Conservation (phyloP, 2,888 invertebrate genomes). For the Cephus sareptanus region DNA sequence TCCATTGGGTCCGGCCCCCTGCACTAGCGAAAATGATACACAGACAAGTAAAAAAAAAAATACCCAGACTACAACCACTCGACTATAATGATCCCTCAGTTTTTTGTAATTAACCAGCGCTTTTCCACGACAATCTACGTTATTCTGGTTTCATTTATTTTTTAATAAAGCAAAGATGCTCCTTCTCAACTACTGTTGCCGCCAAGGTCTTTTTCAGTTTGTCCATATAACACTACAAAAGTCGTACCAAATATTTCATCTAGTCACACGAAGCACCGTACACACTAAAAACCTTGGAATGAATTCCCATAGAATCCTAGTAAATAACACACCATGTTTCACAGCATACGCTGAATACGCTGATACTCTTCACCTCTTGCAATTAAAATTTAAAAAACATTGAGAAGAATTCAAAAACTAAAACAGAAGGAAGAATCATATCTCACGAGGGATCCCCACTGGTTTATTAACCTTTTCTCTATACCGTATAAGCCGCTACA, state of each 20-base stretch:
- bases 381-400: not conserved
- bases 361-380: not conserved
- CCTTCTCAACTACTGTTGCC: not conserved
- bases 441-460: not conserved
- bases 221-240: not conserved
- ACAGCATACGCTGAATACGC: not conserved
- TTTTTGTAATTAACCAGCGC: slow-evolving; percentile 30
- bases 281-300: not conserved
- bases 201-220: not conserved
- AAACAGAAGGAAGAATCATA: not conserved
- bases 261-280: not conserved
- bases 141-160: not conserved
- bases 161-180: not conserved
- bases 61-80: slow-evolving; percentile 12
- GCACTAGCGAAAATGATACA: slow-evolving; percentile 18
- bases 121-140: slow-evolving; percentile 7
- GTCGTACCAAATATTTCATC: not conserved
- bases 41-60: slow-evolving; percentile 16
- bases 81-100: slow-evolving; percentile 36
- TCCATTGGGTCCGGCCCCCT: not conserved
- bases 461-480: not conserved
- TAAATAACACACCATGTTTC: not conserved
- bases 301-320: not conserved
- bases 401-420: not conserved
- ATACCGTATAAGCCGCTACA: not conserved